Conservation (phyloP, 1,140 invertebrate genomes). For the Aradophagus sp. region DNA sequence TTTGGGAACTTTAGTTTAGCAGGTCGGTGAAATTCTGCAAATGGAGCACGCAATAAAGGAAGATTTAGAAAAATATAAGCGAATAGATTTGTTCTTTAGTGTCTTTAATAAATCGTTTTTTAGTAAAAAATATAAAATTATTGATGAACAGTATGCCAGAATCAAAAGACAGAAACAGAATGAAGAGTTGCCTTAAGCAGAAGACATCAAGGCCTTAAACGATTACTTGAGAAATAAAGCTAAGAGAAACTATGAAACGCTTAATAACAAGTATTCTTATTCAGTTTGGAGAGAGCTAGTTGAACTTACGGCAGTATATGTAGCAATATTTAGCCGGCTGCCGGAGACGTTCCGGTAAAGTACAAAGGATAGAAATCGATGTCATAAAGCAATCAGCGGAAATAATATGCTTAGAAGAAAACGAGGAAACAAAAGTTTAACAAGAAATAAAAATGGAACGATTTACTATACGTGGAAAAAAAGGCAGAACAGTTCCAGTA, state of each 20-base stretch:
- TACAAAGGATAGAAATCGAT: background rate
- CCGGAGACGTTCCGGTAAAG: conserved; percentile 13
- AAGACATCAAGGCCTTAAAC: conserved; percentile 6
- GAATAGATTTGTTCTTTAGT: conserved; percentile 20
- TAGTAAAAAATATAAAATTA: conserved; percentile 4
- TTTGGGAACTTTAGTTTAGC: conserved; percentile 17
- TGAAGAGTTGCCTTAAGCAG: conserved; percentile 5
- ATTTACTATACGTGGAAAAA: conserved; percentile 19
- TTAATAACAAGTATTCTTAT: background rate
- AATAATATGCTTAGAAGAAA: background rate
- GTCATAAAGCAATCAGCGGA: background rate
- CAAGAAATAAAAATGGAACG: conserved; percentile 15
- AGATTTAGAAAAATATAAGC: background rate
- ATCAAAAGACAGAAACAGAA: conserved; percentile 15
- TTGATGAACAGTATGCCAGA: conserved; percentile 10
- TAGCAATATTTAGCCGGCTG: conserved; percentile 29
- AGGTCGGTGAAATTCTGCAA: conserved; percentile 7
- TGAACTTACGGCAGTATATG: conserved; percentile 8
- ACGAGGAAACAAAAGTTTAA: background rate
- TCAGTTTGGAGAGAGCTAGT: conserved; percentile 3
- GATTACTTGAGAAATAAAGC: conserved; percentile 1
- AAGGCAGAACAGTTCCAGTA: conserved; percentile 9
- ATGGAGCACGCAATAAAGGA: conserved; percentile 16
- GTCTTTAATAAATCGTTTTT: conserved; percentile 20
- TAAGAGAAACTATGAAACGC: background rate